These are phyloP conservation scores for Podiceps cristatus DNA, from an alignment of 2,113 vertebrate species.

Conservation along the genomic window DNA sequence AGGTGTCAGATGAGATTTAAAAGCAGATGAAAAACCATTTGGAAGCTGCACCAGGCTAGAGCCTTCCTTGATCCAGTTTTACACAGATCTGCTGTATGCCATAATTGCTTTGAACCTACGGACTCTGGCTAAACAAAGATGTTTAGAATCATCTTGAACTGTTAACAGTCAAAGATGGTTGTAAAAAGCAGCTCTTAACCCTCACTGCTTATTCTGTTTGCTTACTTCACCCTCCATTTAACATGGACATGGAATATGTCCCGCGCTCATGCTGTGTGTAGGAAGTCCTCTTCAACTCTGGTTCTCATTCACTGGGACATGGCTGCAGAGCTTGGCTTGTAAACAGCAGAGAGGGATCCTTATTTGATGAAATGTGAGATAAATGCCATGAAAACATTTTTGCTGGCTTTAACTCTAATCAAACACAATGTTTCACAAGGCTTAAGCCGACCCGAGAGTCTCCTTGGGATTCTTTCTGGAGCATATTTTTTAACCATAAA, in stretches of 20 bases:
- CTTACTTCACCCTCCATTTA: neutral
- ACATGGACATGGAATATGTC: neutral
- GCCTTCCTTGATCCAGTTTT: neutral
- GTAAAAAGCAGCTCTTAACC: neutral
- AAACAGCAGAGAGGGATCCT: neutral
- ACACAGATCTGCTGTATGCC: neutral
- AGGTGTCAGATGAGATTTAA: constrained; percentile 11
- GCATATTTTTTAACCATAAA: neutral
- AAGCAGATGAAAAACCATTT: constrained; percentile 7
- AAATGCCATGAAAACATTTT: neutral
- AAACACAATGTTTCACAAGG: neutral
- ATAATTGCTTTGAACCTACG: neutral
- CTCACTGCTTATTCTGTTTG: neutral
- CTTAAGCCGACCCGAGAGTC: neutral
- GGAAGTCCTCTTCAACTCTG: neutral
- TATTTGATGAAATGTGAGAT: neutral
- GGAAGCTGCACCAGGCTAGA: neutral
- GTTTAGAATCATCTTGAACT: neutral
- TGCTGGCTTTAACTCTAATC: neutral
- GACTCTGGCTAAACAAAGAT: neutral
- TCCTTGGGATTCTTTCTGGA: neutral
- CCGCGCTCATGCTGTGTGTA: neutral
- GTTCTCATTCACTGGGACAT: neutral
- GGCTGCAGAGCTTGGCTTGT: neutral
- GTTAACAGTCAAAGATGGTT: neutral